phyloP scores from a whole-genome alignment of 2,113 vertebrate species.

The Ornithorhynchus anatinus region DNA sequence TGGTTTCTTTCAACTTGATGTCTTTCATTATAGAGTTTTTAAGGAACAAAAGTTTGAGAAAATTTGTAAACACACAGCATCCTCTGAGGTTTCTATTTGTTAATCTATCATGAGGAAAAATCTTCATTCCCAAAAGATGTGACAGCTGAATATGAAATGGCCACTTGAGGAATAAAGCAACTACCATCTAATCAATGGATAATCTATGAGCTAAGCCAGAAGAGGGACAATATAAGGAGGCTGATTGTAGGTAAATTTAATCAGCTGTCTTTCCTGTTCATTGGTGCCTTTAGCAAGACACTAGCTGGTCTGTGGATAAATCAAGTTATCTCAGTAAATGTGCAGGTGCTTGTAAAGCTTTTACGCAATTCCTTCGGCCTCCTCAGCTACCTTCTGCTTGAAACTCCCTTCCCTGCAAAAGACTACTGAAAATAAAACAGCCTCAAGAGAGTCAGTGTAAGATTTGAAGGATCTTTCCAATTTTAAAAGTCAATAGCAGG shows the following conservation, averaged over 20 bases:
- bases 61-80: too few species aligned
- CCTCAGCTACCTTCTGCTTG: conserved; percentile 4
- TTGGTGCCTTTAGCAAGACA: conserved; percentile 13
- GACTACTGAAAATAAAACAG: conserved; percentile 16
- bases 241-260: conserved; percentile 21
- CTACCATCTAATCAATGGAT: background rate
- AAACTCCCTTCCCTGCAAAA: too few species aligned
- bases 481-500: conserved; percentile 5
- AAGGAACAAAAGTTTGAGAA: too few species aligned
- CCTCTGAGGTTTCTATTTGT: too few species aligned
- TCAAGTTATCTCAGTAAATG: conserved; percentile 23
- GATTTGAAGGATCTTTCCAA: background rate
- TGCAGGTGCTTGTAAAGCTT: conserved; percentile 4
- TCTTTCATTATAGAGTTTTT: too few species aligned
- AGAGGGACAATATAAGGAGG: background rate
- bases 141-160: too few species aligned
- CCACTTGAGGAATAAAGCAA: too few species aligned
- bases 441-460: conserved; percentile 13
- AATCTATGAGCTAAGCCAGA: background rate
- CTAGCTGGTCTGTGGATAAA: conserved; percentile 15
- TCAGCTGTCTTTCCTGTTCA: conserved; percentile 20
- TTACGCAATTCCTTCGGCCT: conserved; percentile 13
- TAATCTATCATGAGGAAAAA: too few species aligned
- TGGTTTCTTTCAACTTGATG: too few species aligned
- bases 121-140: too few species aligned